Conservation (phyloP, 2,888 invertebrate genomes). For the Argyresthia albistria region DNA sequence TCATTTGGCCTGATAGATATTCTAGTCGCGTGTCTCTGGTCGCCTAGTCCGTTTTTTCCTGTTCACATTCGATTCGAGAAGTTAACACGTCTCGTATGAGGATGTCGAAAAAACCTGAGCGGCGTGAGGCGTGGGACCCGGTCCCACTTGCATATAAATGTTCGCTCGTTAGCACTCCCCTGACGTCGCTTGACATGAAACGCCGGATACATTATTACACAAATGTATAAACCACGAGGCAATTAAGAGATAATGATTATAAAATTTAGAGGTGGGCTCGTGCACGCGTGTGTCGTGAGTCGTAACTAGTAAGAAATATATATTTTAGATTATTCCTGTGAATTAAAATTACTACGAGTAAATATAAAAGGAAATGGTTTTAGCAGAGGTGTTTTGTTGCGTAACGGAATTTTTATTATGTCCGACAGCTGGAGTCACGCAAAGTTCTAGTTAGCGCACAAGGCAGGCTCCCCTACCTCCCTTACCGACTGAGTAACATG, state of each 20-base stretch:
- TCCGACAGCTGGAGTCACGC: constrained; percentile 29
- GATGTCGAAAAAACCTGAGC: constrained; percentile 39
- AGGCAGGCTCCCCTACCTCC: not conserved
- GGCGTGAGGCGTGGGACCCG: constrained; percentile 16
- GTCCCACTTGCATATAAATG: constrained; percentile 34
- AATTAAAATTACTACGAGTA: too few species aligned
- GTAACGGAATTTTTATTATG: constrained; percentile 22
- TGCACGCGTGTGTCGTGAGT: too few species aligned
- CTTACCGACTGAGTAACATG: not conserved
- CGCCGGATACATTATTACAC: constrained; percentile 1
- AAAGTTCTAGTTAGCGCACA: constrained; percentile 17
- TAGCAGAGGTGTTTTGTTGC: constrained; percentile 16
- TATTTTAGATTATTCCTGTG: too few species aligned
- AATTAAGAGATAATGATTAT: not conserved
- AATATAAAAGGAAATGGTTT: constrained; percentile 23
- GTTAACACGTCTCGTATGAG: constrained; percentile 41
- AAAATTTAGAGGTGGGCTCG: too few species aligned
- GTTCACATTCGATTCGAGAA: constrained; percentile 37
- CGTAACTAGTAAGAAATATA: too few species aligned
- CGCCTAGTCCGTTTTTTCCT: constrained; percentile 25
- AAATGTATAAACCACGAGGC: not conserved
- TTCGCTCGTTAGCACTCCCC: constrained; percentile 18
- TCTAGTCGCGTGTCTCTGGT: constrained; percentile 20
- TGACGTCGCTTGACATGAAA: not conserved
- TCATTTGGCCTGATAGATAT: not conserved